A percentile compares a stretch with the other conserved stretches of the same genome.
These are phyloP conservation scores for Leuctra nigra DNA, from an alignment of 2,888 invertebrate species.

Conservation along the genomic window DNA sequence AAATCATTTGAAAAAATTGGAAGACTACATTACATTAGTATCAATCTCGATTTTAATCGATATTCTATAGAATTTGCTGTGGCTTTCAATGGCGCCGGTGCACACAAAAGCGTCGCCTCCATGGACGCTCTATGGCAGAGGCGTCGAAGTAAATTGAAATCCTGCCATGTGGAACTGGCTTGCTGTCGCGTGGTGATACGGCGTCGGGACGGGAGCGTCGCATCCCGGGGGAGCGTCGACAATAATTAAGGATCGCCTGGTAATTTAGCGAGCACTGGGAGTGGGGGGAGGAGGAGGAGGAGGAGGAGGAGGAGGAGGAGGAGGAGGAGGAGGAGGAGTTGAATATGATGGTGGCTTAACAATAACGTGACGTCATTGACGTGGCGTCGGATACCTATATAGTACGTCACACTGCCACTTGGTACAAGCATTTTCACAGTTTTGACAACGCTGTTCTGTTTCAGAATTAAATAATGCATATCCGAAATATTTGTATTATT, in stretches of 20 bases:
- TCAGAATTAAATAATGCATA: too few species aligned
- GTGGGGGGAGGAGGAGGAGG: too few species aligned
- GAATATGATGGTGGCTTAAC: not conserved
- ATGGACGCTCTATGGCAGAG: not conserved
- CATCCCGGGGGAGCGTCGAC: not conserved
- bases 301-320: too few species aligned
- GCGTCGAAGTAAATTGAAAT: conserved; percentile 9
- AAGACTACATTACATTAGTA: too few species aligned
- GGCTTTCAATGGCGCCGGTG: not conserved
- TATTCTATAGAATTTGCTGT: not conserved
- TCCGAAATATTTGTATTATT: too few species aligned
- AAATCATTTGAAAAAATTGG: too few species aligned
- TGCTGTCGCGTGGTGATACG: conserved; percentile 7
- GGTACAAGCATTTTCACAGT: too few species aligned
- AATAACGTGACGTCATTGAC: not conserved
- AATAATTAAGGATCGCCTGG: conserved; percentile 8
- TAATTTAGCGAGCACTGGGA: too few species aligned
- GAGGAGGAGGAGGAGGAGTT: not conserved
- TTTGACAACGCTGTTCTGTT: too few species aligned
- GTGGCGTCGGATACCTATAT: not conserved
- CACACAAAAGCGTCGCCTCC: not conserved
- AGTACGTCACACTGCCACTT: too few species aligned
- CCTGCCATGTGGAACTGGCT: not conserved
- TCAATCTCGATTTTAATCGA: too few species aligned
- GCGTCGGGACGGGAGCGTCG: not conserved